These are phyloP conservation scores for Brachypteracias leptosomus DNA, from an alignment of 2,113 vertebrate genomes.

Conservation along the genomic window DNA sequence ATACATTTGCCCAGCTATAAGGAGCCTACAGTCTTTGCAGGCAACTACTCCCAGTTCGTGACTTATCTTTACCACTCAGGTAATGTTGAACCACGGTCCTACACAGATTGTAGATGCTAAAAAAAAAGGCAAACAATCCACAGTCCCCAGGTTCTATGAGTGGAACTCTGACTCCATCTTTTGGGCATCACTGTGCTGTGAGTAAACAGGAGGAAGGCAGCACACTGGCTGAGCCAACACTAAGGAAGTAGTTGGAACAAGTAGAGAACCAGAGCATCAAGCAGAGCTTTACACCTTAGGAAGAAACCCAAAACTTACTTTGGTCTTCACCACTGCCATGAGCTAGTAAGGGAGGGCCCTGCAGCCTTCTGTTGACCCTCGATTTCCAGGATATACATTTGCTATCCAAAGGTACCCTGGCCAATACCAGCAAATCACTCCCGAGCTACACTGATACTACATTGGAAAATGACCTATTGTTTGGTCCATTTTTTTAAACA, in stretches of 20 bases:
- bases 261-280: background rate
- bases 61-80: background rate
- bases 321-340: background rate
- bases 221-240: background rate
- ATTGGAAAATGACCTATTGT: background rate
- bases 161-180: constrained; percentile 27
- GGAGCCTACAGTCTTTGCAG: background rate
- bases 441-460: background rate
- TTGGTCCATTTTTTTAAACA: background rate
- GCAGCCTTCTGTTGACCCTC: background rate
- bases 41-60: background rate
- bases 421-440: background rate
- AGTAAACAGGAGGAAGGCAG: background rate
- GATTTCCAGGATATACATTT: background rate
- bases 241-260: background rate
- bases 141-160: background rate
- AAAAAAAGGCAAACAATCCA: background rate
- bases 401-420: background rate
- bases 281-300: background rate
- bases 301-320: background rate
- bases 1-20: background rate
- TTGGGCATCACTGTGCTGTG: background rate
- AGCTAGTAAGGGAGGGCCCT: background rate
- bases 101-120: background rate
- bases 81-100: background rate